Percentiles rank a stretch among this genome's conserved stretches.
Conservation (phyloP, 1,140 invertebrate genomes). For the Carposina sasakii region DNA sequence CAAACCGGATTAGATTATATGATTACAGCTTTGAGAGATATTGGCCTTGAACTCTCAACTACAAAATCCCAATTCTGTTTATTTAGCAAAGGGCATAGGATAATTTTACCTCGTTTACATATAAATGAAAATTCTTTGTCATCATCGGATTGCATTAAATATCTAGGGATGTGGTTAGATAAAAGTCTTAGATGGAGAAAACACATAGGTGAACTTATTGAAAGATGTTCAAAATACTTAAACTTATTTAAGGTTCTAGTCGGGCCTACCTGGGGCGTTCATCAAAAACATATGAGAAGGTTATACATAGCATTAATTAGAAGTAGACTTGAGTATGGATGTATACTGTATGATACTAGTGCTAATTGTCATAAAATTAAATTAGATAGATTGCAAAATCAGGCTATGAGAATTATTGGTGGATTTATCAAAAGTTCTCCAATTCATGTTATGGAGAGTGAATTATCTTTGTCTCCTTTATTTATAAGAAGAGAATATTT, state of each 20-base stretch:
- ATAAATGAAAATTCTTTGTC: neutral
- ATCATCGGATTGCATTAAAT: slow-evolving; percentile 13
- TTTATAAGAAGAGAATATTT: neutral
- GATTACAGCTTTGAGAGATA: neutral
- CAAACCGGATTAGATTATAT: slow-evolving; percentile 2
- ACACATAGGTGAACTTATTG: slow-evolving; percentile 15
- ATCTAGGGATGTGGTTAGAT: slow-evolving; percentile 24
- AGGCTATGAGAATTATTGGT: neutral
- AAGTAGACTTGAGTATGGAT: neutral
- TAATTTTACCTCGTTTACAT: neutral
- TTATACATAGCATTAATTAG: neutral
- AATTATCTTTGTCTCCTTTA: neutral
- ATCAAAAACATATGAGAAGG: neutral
- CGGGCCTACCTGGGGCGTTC: neutral
- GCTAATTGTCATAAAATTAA: neutral
- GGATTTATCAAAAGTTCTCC: neutral
- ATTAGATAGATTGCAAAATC: slow-evolving; percentile 3
- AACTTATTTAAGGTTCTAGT: slow-evolving; percentile 1
- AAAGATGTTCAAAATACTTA: slow-evolving; percentile 3
- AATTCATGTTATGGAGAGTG: neutral
- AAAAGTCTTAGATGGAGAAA: slow-evolving; percentile 17
- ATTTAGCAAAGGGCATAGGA: slow-evolving; percentile 12
- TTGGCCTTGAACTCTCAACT: neutral
- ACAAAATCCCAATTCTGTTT: slow-evolving; percentile 3
- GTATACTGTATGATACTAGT: neutral